Evolutionary conservation across 37 sponge, comb jelly and placozoan species (phyloP), one percentile per base, ranked within the genome.

Genomic region (Petrosia ficiformis): DNA sequence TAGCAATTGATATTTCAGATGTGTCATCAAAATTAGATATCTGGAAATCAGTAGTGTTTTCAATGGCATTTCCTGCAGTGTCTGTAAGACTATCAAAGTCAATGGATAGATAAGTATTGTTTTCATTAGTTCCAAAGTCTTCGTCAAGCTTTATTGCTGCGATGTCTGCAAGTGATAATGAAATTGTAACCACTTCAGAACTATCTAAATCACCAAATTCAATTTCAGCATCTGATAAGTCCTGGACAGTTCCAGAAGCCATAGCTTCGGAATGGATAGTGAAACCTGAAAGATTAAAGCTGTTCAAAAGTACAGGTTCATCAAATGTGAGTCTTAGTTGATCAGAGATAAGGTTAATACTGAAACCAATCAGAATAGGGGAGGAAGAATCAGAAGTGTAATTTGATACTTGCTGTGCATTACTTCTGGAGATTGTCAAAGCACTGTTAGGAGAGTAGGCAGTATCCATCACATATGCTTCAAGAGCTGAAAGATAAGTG

Each of bases 61-160:
- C 57, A 30, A 70, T 85, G 3, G n/a, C 58, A 67, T 89, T 92
- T 31, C 30, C 65, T 44, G 67, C 72, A 6, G 73, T 54, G 76
- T 95, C 93, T 26, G 48, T 33, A 0, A 79, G 69, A 71, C 44
- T 42, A 24, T 68, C 84, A 24, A 65, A 32, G 11, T 72, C 80
- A 33, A 95, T 72, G 25, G 79, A 70, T 40, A 95, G 31, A 78
- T 68, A 92, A 43, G 93, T 95, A 52, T 88, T 84, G 39, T 69
- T 59, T 6, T 48, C 25, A 4, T 66, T n/a, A 16, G 90, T 94
- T 24, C 83, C 84, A 82, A 94, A 82, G 39, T 74, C 63, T 1
- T 30, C 71, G 34, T 86, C 76, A 2, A 94, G 76, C 44, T 95
- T 95, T 35, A 95, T 66, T 28, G 64, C 72, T 28, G 89, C 78